Evolutionary conservation across 2,888 invertebrate species (phyloP).

Genomic region (Andrena hattorfiana): DNA sequence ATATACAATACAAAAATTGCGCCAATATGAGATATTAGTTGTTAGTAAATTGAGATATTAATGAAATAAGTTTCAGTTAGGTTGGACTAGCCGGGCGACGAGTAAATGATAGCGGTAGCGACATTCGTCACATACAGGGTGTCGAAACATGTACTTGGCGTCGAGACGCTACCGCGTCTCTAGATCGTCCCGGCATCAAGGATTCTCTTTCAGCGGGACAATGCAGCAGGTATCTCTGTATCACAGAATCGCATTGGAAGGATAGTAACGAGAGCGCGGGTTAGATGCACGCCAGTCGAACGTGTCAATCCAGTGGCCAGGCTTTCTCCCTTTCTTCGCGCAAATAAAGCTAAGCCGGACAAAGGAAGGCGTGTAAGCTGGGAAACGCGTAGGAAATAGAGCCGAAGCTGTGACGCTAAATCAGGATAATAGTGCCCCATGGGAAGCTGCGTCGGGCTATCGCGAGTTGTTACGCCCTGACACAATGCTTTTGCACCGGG

Average conservation of each 20-base stretch:
- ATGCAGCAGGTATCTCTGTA: not conserved
- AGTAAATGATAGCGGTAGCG: too few relatives aligned
- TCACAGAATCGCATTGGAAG: constrained; percentile 44
- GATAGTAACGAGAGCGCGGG: constrained; percentile 2
- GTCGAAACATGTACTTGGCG: too few relatives aligned
- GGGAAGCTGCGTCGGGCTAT: constrained; percentile 73
- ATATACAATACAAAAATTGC: too few relatives aligned
- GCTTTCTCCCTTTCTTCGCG: constrained; percentile 40
- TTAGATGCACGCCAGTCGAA: constrained; percentile 24
- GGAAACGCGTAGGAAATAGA: constrained; percentile 63
- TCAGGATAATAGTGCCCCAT: constrained; percentile 82
- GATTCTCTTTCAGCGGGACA: not conserved
- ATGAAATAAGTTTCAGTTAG: too few relatives aligned
- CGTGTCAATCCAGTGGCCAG: constrained; percentile 46
- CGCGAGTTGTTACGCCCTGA: constrained; percentile 73
- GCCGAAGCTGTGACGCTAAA: constrained; percentile 76
- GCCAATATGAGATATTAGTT: too few relatives aligned
- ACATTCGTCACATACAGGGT: too few relatives aligned
- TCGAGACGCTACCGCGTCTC: too few relatives aligned
- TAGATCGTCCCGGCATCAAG: not conserved
- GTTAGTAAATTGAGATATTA: too few relatives aligned
- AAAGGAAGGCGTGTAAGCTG: constrained; percentile 42
- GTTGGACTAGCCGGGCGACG: too few relatives aligned
- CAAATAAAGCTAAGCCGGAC: constrained; percentile 65
- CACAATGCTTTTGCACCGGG: constrained; percentile 63